Evolutionary conservation across 2,888 invertebrate species (phyloP).

Genomic region (Blastobasis lacticolella): DNA sequence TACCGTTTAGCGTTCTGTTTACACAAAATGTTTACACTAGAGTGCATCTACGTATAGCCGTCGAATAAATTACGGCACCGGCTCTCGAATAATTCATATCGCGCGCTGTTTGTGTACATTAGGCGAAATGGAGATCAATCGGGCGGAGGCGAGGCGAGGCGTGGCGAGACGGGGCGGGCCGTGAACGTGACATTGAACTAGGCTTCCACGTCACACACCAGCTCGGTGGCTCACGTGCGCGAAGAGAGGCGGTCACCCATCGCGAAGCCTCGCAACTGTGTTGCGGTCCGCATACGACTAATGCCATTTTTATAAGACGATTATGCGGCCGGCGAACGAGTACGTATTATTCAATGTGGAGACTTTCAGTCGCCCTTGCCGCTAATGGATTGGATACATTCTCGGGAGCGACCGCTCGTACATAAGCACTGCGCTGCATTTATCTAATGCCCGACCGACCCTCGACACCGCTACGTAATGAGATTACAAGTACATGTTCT

Average conservation of each 20-base stretch:
- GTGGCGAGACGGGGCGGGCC: slow-evolving; percentile 16
- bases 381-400: slow-evolving; percentile 18
- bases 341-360: slow-evolving; percentile 25
- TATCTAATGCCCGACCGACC: neutral
- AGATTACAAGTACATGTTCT: too few species aligned
- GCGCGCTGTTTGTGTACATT: slow-evolving; percentile 5
- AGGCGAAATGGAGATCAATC: slow-evolving; percentile 19
- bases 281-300: slow-evolving; percentile 8
- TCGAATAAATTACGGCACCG: neutral
- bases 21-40: too few species aligned
- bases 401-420: neutral
- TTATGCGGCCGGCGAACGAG: slow-evolving; percentile 19
- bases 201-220: slow-evolving; percentile 28
- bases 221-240: slow-evolving; percentile 29
- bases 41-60: too few species aligned
- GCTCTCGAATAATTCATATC: slow-evolving; percentile 3
- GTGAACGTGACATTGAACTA: slow-evolving; percentile 59
- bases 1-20: too few species aligned
- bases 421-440: neutral
- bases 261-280: slow-evolving; percentile 48
- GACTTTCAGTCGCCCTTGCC: slow-evolving; percentile 12
- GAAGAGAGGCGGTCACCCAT: slow-evolving; percentile 14
- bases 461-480: too few species aligned
- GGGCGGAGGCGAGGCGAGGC: too few species aligned
- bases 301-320: slow-evolving; percentile 27